These are phyloP conservation scores for Endotricha flammealis DNA, from an alignment of 2,888 invertebrate species.

Conservation along the genomic window DNA sequence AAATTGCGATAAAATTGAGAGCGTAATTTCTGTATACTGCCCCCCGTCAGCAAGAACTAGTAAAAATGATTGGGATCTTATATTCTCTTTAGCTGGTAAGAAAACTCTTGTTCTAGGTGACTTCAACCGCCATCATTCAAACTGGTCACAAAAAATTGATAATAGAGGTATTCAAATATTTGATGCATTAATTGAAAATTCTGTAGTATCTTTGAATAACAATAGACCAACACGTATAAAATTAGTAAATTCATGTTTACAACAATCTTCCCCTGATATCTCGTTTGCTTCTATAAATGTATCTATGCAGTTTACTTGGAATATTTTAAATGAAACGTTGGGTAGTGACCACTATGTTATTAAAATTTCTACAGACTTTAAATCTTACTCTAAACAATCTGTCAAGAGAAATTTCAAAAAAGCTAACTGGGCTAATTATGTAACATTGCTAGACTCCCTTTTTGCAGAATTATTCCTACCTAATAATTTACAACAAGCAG, in stretches of 20 bases:
- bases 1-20: neutral
- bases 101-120: neutral
- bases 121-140: neutral
- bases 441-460: neutral
- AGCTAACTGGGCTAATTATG: neutral
- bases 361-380: neutral
- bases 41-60: neutral
- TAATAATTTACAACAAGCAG: constrained; percentile 10
- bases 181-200: neutral
- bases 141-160: constrained; percentile 1
- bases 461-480: neutral
- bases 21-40: neutral
- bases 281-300: neutral
- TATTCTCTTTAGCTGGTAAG: neutral
- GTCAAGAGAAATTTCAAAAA: neutral
- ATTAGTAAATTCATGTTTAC: neutral
- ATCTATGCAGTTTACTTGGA: neutral
- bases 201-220: neutral
- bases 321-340: constrained; percentile 1
- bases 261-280: constrained; percentile 1
- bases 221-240: neutral
- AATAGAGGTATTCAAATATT: neutral
- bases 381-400: neutral
- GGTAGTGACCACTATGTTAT: neutral
- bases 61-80: neutral